Conservation (phyloP, 2,888 invertebrate genomes). For the Allacma fusca region DNA sequence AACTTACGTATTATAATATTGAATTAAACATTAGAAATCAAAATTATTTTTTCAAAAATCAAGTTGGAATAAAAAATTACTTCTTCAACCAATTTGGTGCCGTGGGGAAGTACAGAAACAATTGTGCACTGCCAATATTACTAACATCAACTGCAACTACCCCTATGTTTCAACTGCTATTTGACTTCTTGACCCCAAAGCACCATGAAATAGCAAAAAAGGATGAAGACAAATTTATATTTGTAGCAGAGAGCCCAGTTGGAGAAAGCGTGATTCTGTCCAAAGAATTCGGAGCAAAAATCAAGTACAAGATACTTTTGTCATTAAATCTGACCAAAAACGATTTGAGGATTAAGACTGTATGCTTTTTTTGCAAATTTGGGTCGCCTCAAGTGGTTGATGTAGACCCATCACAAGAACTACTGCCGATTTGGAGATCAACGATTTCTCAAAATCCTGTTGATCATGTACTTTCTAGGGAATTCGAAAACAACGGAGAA, state of each 20-base stretch:
- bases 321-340: too few species aligned
- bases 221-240: slow-evolving; percentile 32
- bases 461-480: not conserved
- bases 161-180: not conserved
- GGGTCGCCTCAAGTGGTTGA: not conserved
- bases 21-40: not conserved
- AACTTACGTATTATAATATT: too few species aligned
- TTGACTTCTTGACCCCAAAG: slow-evolving; percentile 25
- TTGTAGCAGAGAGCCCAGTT: not conserved
- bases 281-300: slow-evolving; percentile 19
- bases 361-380: not conserved
- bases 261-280: not conserved
- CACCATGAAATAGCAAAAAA: slow-evolving; percentile 23
- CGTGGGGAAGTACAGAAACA: not conserved
- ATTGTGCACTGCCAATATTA: not conserved
- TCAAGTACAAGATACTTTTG: slow-evolving; percentile 25
- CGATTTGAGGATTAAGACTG: not conserved
- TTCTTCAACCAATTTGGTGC: not conserved
- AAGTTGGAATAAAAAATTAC: not conserved
- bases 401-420: not conserved
- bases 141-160: not conserved
- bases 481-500: too few species aligned
- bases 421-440: too few species aligned
- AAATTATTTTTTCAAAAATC: not conserved
- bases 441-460: too few species aligned